Evolutionary conservation across 2,888 invertebrate genomes (phyloP).

Genomic region (Lasioglossum pauxillum): DNA sequence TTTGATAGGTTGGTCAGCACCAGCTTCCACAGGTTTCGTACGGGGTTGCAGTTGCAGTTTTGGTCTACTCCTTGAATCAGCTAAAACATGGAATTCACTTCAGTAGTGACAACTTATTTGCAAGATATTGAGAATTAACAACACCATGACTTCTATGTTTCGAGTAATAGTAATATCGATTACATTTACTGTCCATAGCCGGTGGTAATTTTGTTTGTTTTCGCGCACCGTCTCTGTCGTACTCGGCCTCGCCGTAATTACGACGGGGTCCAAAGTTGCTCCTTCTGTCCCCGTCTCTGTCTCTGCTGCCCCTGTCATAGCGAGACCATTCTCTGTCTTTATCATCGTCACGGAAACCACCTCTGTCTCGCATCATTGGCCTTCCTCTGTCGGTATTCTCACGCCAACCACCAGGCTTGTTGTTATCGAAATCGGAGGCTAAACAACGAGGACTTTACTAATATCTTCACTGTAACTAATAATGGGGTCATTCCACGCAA

Average conservation of each 20-base stretch:
- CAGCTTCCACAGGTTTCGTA: slow-evolving; percentile 89
- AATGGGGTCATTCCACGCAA: not conserved
- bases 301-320: slow-evolving; percentile 71
- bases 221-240: slow-evolving; percentile 70
- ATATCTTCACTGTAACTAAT: not conserved
- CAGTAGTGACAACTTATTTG: not conserved
- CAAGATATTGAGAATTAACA: not conserved
- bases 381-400: slow-evolving; percentile 77
- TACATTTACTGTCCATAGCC: slow-evolving; percentile 63
- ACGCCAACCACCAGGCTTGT: slow-evolving; percentile 81
- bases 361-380: slow-evolving; percentile 76
- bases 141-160: not conserved
- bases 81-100: slow-evolving; percentile 52
- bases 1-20: slow-evolving; percentile 53
- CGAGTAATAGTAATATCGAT: slow-evolving; percentile 24
- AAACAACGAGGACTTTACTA: slow-evolving; percentile 2
- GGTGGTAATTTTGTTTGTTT: slow-evolving; percentile 46
- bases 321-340: slow-evolving; percentile 76
- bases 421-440: slow-evolving; percentile 72
- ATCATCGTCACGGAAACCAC: slow-evolving; percentile 68
- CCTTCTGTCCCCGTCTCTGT: slow-evolving; percentile 79
- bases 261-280: slow-evolving; percentile 83
- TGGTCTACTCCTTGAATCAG: slow-evolving; percentile 89
- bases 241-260: slow-evolving; percentile 77
- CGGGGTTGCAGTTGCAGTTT: slow-evolving; percentile 93